Evolutionary conservation across 2,113 vertebrate species (phyloP), one percentile per base, ranked within the genome.

Genomic region (Brachyistius frenatus): DNA sequence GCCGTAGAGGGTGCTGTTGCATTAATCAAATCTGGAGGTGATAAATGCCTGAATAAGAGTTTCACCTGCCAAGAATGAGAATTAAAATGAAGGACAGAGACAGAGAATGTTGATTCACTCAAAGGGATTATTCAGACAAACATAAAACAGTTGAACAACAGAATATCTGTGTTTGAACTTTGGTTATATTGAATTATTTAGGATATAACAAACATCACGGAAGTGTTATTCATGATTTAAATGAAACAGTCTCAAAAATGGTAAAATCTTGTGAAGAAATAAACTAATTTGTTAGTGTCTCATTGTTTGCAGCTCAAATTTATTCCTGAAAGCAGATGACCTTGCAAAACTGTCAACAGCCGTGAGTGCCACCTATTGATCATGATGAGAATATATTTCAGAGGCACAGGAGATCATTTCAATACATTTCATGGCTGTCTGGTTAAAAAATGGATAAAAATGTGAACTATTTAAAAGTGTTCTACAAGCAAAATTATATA

Each of bases 1-100:
- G 73, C 85, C 36, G 0, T 73, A 88, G 87, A 87, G 84, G 88
- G 87, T 55, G 86, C 85, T 89, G 71, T 87, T 90, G 88, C 80
- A 82, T 91, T 78, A 86, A 86, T 88, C 73, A 86, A 84, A 80
- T 62, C 14, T 60, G 31, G 52, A 77, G 23, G 66, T 78, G 78
- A 89, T 80, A 58, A 80, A 88, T 65, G 64, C 35, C 69, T 72
- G 67, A 78, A 82, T 76, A 62, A 80, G 77, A 78, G 35, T 35
- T 77, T 71, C 46, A 63, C 52, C 46, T 53, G 86, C 78, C 78
- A 86, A 80, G 73, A 65, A 66, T 66, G 4, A 33, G 14, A 70
- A 76, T 76, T 79, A 80, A 82, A 73, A 76, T 76, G 44, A 85
- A 76, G 80, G 81, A 73, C 75, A 36, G 44, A 72, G 44, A 67